Base-by-base conservation (phyloP, 2,888 invertebrate species). In the Cybosia mesomella region DNA sequence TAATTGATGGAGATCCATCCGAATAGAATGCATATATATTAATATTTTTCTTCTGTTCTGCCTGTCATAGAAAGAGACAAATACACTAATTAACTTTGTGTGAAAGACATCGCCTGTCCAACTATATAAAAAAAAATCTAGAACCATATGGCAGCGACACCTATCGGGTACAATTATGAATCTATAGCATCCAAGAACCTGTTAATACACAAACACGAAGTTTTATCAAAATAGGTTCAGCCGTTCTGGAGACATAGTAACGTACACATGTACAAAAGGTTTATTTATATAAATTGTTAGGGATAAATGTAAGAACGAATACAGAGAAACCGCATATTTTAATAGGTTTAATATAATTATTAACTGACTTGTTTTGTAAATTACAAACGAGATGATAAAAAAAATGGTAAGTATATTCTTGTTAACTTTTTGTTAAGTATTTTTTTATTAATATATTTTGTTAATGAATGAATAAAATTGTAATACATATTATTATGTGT, bases 401-500 rank as follows among this genome's bases (percentile, higher is more conserved):
- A 18, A 15, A 18, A 18, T 43, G 18, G 43, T 43, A 43, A 18
- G 5, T 43, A 34, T 18, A 43, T 49, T 49, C 7, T 49, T 49
- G 49, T 49, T 49, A n/a, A 49, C n/a, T 49, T 49, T 43, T 49
- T 49, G 49, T 49, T 49, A n/a, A 18, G 9, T 49, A 7, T n/a
- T 49, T 49, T 49, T 49, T 49, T 49, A n/a, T n/a, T n/a, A n/a
- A n/a, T 49, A n/a, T 49, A 49, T n/a, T n/a, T 49, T n/a, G 18
- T 49, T 49, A 49, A 49, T n/a, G 5, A n/a, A 34, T 34, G 34
- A 9, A 43, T 5, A 43, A n/a, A n/a, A 49, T n/a, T n/a, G 18
- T 43, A 43, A 18, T 18, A 18, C 15, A 39, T 7, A 5, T 7
- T 18, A 43, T 43, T 5, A 11, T 43, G 39, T 39, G 36, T 11